phyloP scores from a whole-genome alignment of 2,888 invertebrate genomes.

The Chrysomela aeneicollis region DNA sequence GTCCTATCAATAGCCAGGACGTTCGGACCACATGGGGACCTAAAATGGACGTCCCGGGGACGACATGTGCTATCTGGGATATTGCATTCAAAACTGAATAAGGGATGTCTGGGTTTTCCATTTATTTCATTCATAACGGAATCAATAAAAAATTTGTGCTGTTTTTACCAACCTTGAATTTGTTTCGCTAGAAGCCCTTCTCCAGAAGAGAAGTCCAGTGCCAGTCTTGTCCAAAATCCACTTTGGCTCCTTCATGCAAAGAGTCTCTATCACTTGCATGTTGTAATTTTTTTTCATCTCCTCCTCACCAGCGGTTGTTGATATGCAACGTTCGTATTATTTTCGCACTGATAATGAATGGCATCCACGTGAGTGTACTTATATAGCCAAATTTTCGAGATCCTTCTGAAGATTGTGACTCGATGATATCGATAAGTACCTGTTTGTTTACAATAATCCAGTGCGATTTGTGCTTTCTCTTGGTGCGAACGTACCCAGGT shows the following conservation, averaged over 20 bases:
- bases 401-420: not conserved
- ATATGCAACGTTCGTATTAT: not conserved
- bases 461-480: not conserved
- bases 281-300: not conserved
- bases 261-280: constrained; percentile 48
- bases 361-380: not conserved
- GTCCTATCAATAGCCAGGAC: too few species aligned
- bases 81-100: too few species aligned
- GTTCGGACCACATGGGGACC: too few species aligned
- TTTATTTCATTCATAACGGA: too few species aligned
- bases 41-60: too few species aligned
- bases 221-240: constrained; percentile 60
- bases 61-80: too few species aligned
- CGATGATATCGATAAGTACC: not conserved
- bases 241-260: constrained; percentile 53
- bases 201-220: constrained; percentile 59
- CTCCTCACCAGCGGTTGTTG: not conserved
- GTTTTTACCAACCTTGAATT: constrained; percentile 27
- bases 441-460: not conserved
- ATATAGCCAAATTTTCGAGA: not conserved
- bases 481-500: not conserved
- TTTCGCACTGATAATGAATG: constrained; percentile 1
- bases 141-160: not conserved
- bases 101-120: too few species aligned
- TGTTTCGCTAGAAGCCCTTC: constrained; percentile 54